These are phyloP conservation scores for Hetaerina americana DNA, from an alignment of 1,140 invertebrate genomes.

Conservation along the genomic window DNA sequence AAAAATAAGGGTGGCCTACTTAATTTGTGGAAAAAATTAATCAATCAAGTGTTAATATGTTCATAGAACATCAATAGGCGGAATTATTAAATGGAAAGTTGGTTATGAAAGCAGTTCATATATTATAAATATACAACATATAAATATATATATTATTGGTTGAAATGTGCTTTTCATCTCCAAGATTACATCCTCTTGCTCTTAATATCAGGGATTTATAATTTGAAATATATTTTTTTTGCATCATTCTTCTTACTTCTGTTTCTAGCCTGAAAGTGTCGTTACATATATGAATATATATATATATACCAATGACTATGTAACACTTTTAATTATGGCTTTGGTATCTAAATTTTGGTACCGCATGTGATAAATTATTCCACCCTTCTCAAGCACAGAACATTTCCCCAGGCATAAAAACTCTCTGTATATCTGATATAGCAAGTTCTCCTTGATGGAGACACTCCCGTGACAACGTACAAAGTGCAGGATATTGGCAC, in stretches of 20 bases:
- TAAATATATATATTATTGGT: constrained; percentile 11
- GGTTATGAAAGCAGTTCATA: constrained; percentile 9
- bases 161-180: constrained; percentile 10
- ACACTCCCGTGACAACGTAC: neutral
- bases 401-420: constrained; percentile 3
- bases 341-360: constrained; percentile 9
- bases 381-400: neutral
- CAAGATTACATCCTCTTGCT: constrained; percentile 10
- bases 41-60: constrained; percentile 12
- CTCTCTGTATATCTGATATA: neutral
- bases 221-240: constrained; percentile 8
- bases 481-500: neutral
- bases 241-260: constrained; percentile 3
- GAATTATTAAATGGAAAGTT: constrained; percentile 10
- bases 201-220: constrained; percentile 8
- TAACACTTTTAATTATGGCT: neutral
- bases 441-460: neutral
- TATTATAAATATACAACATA: constrained; percentile 9
- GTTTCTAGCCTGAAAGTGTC: constrained; percentile 7
- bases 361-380: constrained; percentile 4
- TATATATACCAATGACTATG: neutral
- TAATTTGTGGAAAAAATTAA: constrained; percentile 8
- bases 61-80: constrained; percentile 6
- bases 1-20: constrained; percentile 9
- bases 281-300: neutral